Percentiles rank a stretch among this genome's conserved stretches.
Evolutionary conservation across 2,113 vertebrate genomes (phyloP).

Genomic region (Mungos mungo): DNA sequence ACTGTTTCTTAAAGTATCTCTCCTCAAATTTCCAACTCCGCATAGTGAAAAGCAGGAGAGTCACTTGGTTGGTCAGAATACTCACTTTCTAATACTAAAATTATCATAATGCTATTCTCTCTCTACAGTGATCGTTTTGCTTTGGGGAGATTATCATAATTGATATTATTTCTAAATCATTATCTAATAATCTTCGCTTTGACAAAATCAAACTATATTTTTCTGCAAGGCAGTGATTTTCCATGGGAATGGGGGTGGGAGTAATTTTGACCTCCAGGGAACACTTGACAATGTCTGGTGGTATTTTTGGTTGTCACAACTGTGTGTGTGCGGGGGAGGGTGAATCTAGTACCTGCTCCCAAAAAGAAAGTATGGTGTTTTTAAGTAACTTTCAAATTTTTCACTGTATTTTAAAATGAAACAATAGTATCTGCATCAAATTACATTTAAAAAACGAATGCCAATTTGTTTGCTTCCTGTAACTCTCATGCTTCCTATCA

Average conservation of each 20-base stretch:
- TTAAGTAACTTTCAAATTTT: not conserved
- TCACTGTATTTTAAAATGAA: not conserved
- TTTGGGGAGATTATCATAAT: not conserved
- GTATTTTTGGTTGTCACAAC: not conserved
- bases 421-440: not conserved
- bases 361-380: not conserved
- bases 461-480: not conserved
- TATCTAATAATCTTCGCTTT: not conserved
- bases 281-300: not conserved
- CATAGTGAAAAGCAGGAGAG: not conserved
- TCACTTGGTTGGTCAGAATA: not conserved
- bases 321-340: not conserved
- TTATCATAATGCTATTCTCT: not conserved
- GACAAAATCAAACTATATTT: not conserved
- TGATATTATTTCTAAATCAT: not conserved
- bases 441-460: conserved; percentile 14
- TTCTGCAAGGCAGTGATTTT: not conserved
- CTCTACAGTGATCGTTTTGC: not conserved
- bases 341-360: not conserved
- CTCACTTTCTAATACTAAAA: not conserved
- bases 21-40: not conserved
- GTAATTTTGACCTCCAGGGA: not conserved
- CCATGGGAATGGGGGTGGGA: not conserved
- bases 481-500: not conserved
- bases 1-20: not conserved